phyloP scores from a whole-genome alignment of 1,140 invertebrate species.

The Nixonia krombeini region DNA sequence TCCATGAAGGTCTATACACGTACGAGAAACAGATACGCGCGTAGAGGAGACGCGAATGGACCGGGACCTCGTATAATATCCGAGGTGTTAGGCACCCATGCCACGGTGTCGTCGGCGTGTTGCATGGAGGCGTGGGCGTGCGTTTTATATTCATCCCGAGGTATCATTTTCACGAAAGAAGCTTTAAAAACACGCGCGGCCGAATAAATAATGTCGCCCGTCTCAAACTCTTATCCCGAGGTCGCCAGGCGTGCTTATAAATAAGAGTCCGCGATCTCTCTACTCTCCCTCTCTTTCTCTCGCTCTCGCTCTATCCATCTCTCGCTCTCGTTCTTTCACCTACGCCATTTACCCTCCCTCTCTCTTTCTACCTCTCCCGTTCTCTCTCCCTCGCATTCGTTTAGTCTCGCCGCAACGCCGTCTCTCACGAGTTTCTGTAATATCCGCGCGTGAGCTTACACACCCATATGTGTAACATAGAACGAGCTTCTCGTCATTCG shows the following conservation, averaged over 20 bases:
- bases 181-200: constrained; percentile 59
- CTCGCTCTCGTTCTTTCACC: constrained; percentile 12
- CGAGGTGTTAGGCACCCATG: constrained; percentile 56
- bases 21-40: too few relatives aligned
- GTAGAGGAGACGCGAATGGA: constrained; percentile 24
- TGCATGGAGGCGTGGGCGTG: constrained; percentile 55
- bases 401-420: background rate
- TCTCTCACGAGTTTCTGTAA: constrained; percentile 8
- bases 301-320: constrained; percentile 19
- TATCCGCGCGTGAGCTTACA: constrained; percentile 15
- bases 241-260: constrained; percentile 51
- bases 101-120: constrained; percentile 52
- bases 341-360: too few relatives aligned
- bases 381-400: constrained; percentile 17
- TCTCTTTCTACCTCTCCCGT: constrained; percentile 3
- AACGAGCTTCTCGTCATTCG: constrained; percentile 41
- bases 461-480: constrained; percentile 37
- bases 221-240: constrained; percentile 62
- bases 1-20: too few relatives aligned
- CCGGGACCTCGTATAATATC: constrained; percentile 65
- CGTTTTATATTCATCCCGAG: constrained; percentile 62
- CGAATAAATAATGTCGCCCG: constrained; percentile 61
- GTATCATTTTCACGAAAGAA: constrained; percentile 63
- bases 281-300: constrained; percentile 7
- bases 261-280: constrained; percentile 28